Base-by-base conservation (phyloP, 2,888 invertebrate genomes). In the Pseudanteris insignis region DNA sequence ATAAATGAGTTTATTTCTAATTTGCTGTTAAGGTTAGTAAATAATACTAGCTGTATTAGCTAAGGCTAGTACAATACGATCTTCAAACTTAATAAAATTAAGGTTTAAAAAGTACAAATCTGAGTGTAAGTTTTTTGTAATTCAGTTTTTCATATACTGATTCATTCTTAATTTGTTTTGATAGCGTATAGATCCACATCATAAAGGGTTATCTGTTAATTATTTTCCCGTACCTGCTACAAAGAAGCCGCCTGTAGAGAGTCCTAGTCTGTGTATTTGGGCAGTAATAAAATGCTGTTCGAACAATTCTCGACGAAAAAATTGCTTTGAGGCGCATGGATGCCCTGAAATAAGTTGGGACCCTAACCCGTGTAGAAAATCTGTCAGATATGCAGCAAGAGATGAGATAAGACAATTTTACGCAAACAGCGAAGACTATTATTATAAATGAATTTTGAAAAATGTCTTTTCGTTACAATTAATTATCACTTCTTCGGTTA, bases 281-380 rank as follows among this genome's bases (percentile, higher is more conserved):
- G 91, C 91, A 0, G 88, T 91, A 38, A 81, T 90, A 3, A 85
- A 87, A 1, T 92, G 92, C 72, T 92, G 92, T 70, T 81, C 86
- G 1, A 77, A 80, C 0, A 67, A 55, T 18, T 44, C 48, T 18
- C 72, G 76, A 38, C 62, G 71, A 38, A 69, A 71, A 24, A 78
- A 74, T 8, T 92, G 92, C 74, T 92, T 92, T 59, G 91, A 91
- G 76, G 81, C 84, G 5, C 79, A 88, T 44, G 86, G 87, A 4
- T 92, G 92, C 73, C 85, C 86, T 0, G 89, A 89, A 0, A 85
- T 86, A 40, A 90, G 89, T 80, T 91, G 90, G 84, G 90, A 87
- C 63, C 68, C 78, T 0, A 88, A 87, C 72, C 90, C 91, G 0
- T 92, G 92, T 75, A 85, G 86, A 3, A 83, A 83, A 8, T 81